These are phyloP conservation scores for Panthera tigris DNA, from an alignment of 2,113 vertebrate genomes.

Conservation along the genomic window DNA sequence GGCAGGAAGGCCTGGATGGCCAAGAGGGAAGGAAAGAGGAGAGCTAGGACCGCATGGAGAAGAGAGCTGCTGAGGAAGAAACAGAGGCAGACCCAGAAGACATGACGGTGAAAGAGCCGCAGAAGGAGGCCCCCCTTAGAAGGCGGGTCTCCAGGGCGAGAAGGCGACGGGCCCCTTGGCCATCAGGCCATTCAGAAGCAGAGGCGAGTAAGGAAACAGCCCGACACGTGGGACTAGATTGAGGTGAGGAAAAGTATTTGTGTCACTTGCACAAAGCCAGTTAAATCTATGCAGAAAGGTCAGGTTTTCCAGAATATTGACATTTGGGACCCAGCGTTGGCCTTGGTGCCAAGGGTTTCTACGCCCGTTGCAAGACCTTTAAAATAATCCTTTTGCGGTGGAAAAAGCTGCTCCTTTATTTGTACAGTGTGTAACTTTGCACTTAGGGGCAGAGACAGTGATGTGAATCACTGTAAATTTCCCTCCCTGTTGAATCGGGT, in stretches of 20 bases:
- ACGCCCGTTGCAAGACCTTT: neutral
- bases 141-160: neutral
- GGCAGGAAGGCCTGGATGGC: neutral
- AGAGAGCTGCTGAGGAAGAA: neutral
- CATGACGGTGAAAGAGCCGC: rapidly evolving
- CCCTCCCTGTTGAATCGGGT: neutral
- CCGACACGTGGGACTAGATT: neutral
- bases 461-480: neutral
- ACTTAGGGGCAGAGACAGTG: neutral
- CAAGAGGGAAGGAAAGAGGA: neutral
- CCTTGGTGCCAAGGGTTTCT: neutral
- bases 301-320: slow-evolving; percentile 6
- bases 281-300: neutral
- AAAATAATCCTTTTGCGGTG: neutral
- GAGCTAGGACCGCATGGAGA: neutral
- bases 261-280: neutral
- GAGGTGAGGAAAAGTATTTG: neutral
- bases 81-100: neutral
- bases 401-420: slow-evolving; percentile 10
- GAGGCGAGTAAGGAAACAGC: neutral
- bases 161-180: neutral
- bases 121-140: neutral
- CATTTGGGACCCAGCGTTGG: neutral
- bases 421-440: neutral
- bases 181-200: neutral